Conservation (phyloP, 2,888 invertebrate species). For the Lypha dubia region DNA sequence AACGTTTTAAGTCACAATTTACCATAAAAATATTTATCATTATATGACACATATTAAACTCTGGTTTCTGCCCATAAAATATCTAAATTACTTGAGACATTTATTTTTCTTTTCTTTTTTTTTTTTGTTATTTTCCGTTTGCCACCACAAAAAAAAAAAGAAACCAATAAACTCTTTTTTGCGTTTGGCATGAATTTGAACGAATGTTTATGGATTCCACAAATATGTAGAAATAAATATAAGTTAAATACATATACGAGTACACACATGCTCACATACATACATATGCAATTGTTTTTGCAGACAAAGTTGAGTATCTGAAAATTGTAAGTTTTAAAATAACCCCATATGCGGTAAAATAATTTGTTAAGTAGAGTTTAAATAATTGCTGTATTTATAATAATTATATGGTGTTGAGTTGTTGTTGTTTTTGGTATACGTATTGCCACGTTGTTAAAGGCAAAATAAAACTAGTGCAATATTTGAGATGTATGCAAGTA, state of each 20-base stretch:
- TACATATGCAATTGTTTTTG: neutral
- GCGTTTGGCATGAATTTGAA: neutral
- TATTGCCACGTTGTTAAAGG: conserved; percentile 80
- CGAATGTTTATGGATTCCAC: conserved; percentile 17
- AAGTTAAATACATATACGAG: neutral
- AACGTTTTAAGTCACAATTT: conserved; percentile 61
- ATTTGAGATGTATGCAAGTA: conserved; percentile 18
- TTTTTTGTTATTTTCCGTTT: conserved; percentile 11
- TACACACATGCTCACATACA: neutral
- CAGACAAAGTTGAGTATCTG: conserved; percentile 46
- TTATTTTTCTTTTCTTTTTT: too few species aligned
- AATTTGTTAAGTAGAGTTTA: conserved; percentile 84
- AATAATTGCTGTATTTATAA: conserved; percentile 84
- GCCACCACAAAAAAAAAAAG: conserved; percentile 26
- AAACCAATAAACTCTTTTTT: conserved; percentile 44
- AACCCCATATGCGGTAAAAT: conserved; percentile 83
- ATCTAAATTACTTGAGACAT: conserved; percentile 55
- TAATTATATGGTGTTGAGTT: conserved; percentile 83
- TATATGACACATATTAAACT: conserved; percentile 58
- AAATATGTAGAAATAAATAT: neutral
- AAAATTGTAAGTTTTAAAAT: conserved; percentile 54
- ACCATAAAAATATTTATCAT: conserved; percentile 62
- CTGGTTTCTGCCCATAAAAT: conserved; percentile 54
- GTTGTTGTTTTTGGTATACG: conserved; percentile 79
- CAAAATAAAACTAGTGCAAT: conserved; percentile 32